Evolutionary conservation across 2,888 invertebrate species (phyloP).

Genomic region (Diaprepes abbreviatus): DNA sequence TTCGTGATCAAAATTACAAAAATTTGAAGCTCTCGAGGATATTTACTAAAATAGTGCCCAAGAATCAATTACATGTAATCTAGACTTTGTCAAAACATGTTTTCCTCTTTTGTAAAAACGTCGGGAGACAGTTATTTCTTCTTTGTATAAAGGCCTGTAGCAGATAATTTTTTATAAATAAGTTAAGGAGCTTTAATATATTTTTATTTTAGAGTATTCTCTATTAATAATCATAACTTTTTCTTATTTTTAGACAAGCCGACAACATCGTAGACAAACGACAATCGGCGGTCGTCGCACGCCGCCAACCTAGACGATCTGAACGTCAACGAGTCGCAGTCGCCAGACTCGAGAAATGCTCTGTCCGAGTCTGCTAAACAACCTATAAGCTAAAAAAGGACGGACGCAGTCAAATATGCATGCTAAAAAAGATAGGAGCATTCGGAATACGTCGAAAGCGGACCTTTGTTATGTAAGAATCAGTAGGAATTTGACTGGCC

Average conservation of each 20-base stretch:
- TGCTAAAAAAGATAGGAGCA: constrained; percentile 27
- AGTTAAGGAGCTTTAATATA: too few species aligned
- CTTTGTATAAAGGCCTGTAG: too few species aligned
- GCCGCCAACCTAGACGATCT: constrained; percentile 43
- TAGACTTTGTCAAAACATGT: too few species aligned
- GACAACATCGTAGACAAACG: constrained; percentile 31
- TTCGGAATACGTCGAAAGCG: constrained; percentile 31
- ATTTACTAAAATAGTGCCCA: too few species aligned
- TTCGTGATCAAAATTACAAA: too few species aligned
- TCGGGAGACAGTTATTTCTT: too few species aligned
- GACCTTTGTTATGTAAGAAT: constrained; percentile 48
- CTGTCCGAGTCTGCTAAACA: constrained; percentile 22
- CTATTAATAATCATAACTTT: constrained; percentile 7
- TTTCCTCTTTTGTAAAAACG: too few species aligned
- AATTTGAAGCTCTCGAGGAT: too few species aligned
- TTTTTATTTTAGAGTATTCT: too few species aligned
- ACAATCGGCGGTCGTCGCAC: constrained; percentile 45
- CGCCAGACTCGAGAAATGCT: constrained; percentile 43
- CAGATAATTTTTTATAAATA: too few species aligned
- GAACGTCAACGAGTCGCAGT: constrained; percentile 41
- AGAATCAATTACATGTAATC: too few species aligned
- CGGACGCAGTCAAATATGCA: background rate
- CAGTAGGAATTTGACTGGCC: constrained; percentile 42
- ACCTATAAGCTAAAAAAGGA: constrained; percentile 29
- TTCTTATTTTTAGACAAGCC: constrained; percentile 17